Base-by-base conservation (phyloP, 2,113 vertebrate species). In the Casuarius casuarius region DNA sequence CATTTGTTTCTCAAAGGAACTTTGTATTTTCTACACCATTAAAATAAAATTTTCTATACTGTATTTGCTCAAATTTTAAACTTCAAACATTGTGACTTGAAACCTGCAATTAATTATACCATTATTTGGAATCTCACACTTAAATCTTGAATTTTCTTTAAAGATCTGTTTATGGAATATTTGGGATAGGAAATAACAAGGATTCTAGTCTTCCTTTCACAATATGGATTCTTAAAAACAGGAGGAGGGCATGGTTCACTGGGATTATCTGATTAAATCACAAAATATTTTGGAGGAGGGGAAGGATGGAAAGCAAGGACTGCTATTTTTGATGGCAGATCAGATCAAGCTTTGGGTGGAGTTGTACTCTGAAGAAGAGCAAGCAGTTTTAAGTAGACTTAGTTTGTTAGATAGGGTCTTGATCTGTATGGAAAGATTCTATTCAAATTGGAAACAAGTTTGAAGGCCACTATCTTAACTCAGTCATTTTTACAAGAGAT, bases 1-100 rank as follows among this genome's bases (percentile, higher is more conserved):
- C 13, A 35, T 63, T 94, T 94, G 38, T 96, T 98, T 95, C 95
- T 90, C 65, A 84, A 70, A 90, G 80, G 81, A 97, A 96, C 84
- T 85, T 73, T 31, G 7, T 87, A 22, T 92, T 84, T 87, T 92
- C 58, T 95, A 83, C 17, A 49, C 20, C 42, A 78, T 87, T 59
- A n/a, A 89, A 86, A 21, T 79, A 87, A 94, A 59, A 35, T 84
- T 91, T 89, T 77, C 68, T 70, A 2, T 75, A 49, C 33, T 79
- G 26, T 86, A 25, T 96, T 93, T 96, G 14, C 46, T 94, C 33
- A 82, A 59, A 46, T 94, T 84, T 28, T 92, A 48, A 89, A 85
- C n/a, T 67, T 74, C 63, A 58, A n/a, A 52, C 66, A 28, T 66
- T 12, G 40, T 59, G 13, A 72, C n/a, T 63, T 70, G 14, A 76